Evolutionary conservation across 2,113 vertebrate species (phyloP), one percentile per base, ranked within the genome.

Genomic region (Taxidea taxus): DNA sequence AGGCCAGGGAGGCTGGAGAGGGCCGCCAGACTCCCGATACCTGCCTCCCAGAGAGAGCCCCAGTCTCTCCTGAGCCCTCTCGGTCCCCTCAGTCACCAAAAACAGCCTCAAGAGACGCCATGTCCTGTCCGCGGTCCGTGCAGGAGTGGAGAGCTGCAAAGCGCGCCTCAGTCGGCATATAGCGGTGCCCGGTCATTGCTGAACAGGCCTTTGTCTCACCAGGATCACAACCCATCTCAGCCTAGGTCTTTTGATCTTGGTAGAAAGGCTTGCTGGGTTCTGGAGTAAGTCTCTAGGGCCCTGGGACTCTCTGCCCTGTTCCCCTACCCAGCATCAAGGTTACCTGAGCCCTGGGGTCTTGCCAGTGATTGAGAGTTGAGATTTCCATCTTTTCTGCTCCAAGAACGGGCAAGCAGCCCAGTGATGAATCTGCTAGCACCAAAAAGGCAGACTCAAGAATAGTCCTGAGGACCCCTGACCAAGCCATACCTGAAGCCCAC

Each of bases 61-160:
- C 44, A 18, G 14, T 44, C 20, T 54, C 20, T 75, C 62, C 70
- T 37, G 29, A 47, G 47, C 27, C 16, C 23, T 1, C 68, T 51
- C 18, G 16, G 39, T 18, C 21, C 27, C 6, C 54, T 18, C 20
- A 75, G 13, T 11, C 82, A 37, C 49, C 8, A 37, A 20, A 66
- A 47, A 27, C 3, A 4, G 37, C 14, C 3, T 31, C 21, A 37
- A 37, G 15, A 18, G 4, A 0, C 3, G 23, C 25, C 2, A 0
- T 5, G 3, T 9, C 68, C 62, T 5, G 3, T 9, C 68, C 62
- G 0, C 27, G 25, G 25, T 56, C 8, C 14, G 9, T 11, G 14
- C 70, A 56, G 51, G 58, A 66, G 23, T 15, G 16, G 12, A 34
- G 39, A 23, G n/a, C 78, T n/a, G 44, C 25, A 4, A n/a, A 60